A percentile compares a stretch with the other conserved stretches of the same genome.
Conservation (phyloP, 2,888 invertebrate genomes). For the Metallyticus violacea region DNA sequence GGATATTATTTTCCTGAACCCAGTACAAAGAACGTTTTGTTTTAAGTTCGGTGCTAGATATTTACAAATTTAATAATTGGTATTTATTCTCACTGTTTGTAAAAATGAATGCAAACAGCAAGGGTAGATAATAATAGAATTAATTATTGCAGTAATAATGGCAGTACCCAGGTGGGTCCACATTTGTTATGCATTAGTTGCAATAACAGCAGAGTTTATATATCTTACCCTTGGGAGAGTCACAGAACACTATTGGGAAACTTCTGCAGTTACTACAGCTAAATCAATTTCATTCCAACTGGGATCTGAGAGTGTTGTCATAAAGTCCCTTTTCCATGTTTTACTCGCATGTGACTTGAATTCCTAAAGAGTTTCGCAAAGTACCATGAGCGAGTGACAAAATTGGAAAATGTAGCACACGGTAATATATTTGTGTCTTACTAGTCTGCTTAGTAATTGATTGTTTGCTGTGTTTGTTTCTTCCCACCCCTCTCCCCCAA, state of each 20-base stretch:
- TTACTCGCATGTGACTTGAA: neutral
- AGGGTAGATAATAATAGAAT: neutral
- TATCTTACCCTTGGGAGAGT: neutral
- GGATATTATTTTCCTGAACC: too few relatives aligned
- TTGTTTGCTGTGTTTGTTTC: too few relatives aligned
- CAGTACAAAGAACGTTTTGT: too few relatives aligned
- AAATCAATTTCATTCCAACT: neutral
- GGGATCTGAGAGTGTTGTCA: neutral
- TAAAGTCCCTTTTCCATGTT: neutral
- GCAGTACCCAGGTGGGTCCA: neutral
- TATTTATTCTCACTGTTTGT: too few relatives aligned
- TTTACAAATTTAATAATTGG: too few relatives aligned
- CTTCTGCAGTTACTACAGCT: neutral
- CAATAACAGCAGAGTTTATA: neutral
- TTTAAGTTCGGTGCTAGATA: too few relatives aligned
- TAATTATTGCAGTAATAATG: neutral
- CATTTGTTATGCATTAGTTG: neutral
- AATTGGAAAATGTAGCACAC: neutral
- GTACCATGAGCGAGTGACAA: neutral
- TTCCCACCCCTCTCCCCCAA: too few relatives aligned
- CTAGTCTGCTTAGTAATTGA: too few relatives aligned
- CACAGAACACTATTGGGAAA: neutral
- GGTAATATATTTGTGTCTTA: too few relatives aligned
- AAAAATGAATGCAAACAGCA: neutral
- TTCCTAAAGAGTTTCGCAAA: neutral